A percentile compares a stretch with the other conserved stretches of the same genome.
These are phyloP conservation scores for Brachyhypopomus occidentalis DNA, from an alignment of 2,113 vertebrate species.

Conservation along the genomic window DNA sequence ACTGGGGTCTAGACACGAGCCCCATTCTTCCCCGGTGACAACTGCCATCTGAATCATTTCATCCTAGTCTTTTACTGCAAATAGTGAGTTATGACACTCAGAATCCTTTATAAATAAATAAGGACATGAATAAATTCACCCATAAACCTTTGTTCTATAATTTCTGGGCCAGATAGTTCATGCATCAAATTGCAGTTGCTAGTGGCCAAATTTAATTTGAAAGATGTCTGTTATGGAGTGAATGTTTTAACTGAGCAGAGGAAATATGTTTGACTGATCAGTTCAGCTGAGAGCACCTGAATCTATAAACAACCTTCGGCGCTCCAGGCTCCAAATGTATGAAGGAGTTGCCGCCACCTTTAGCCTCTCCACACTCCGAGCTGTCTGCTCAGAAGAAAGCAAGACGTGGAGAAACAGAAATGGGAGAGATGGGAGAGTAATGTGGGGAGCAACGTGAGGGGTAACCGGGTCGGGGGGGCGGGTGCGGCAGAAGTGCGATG, in stretches of 20 bases:
- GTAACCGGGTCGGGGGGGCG: too few species aligned
- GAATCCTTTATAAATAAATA: too few species aligned
- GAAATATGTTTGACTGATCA: background rate
- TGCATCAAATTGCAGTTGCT: background rate
- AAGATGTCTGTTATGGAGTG: background rate
- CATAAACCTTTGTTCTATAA: background rate
- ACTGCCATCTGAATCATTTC: background rate
- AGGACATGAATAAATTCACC: background rate
- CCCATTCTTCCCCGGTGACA: background rate
- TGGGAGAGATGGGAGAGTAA: background rate
- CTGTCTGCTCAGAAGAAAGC: background rate
- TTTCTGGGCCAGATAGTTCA: background rate
- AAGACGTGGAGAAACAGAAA: background rate
- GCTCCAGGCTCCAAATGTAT: background rate
- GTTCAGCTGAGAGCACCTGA: background rate
- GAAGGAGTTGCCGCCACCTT: background rate
- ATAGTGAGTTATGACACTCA: background rate
- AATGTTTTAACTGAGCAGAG: background rate
- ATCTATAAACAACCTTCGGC: background rate
- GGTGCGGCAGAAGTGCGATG: too few species aligned
- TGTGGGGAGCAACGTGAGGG: background rate
- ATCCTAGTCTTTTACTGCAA: background rate
- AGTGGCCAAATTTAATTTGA: background rate
- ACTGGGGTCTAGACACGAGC: too few species aligned
- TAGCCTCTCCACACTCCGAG: background rate